Percentiles rank a stretch among this genome's conserved stretches.
These are phyloP conservation scores for Engystomops pustulosus DNA, from an alignment of 2,113 vertebrate genomes.

Conservation along the genomic window DNA sequence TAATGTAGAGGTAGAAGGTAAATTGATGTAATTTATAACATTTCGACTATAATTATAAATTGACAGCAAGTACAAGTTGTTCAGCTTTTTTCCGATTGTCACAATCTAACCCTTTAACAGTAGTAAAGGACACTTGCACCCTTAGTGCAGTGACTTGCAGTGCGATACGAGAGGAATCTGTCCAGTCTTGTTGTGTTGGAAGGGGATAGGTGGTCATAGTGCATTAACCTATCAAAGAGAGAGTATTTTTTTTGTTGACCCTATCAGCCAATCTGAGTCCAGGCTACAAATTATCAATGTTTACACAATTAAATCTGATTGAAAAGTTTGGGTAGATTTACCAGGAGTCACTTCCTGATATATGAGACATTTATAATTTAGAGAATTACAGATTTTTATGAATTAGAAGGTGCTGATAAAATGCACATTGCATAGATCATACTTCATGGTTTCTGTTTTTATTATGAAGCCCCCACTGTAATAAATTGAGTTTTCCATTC, in stretches of 20 bases:
- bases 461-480: not conserved
- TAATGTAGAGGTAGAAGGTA: constrained; percentile 43
- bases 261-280: not conserved
- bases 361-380: not conserved
- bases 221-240: not conserved
- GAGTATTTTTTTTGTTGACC: not conserved
- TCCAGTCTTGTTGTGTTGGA: not conserved
- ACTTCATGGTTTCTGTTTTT: not conserved
- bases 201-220: not conserved
- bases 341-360: not conserved
- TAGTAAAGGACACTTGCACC: not conserved
- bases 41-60: constrained; percentile 33
- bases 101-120: constrained; percentile 34
- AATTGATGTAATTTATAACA: constrained; percentile 38
- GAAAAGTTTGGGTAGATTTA: not conserved
- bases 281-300: not conserved
- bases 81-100: constrained; percentile 11
- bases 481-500: not conserved
- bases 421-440: too few species aligned
- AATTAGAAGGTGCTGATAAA: too few species aligned
- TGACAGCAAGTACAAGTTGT: constrained; percentile 35
- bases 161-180: not conserved
- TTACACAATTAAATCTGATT: not conserved
- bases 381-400: too few species aligned
- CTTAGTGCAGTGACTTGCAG: not conserved